These are phyloP conservation scores for Syngnathus rostellatus DNA, from an alignment of 2,797 vertebrate species.

Conservation along the genomic window DNA sequence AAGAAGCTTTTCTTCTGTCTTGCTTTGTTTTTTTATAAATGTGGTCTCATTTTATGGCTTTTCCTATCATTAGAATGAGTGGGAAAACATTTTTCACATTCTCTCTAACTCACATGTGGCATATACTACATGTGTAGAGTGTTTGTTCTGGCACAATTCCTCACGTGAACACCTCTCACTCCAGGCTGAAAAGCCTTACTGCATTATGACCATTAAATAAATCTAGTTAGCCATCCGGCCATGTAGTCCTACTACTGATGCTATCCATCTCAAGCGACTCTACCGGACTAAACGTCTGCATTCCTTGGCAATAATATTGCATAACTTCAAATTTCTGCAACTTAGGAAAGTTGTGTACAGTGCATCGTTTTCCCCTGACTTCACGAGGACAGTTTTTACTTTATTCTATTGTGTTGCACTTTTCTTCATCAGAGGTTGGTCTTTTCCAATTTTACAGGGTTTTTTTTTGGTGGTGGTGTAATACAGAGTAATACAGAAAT, in stretches of 20 bases:
- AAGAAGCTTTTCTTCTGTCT: constrained; percentile 13
- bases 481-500: constrained; percentile 2
- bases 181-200: background rate
- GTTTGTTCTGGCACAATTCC: background rate
- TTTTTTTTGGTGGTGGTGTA: background rate
- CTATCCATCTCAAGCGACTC: no score
- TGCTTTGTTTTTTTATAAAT: background rate
- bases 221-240: background rate
- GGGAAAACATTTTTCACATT: background rate
- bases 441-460: constrained; percentile 11
- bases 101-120: background rate
- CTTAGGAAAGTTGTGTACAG: no score
- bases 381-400: background rate
- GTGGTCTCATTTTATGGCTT: background rate
- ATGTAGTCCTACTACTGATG: background rate
- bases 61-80: background rate
- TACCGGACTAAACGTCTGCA: background rate
- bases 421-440: background rate
- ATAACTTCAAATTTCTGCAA: no score
- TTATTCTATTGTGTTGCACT: background rate
- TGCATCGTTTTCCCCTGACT: background rate
- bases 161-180: background rate
- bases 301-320: no score
- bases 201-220: background rate
- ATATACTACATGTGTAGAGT: background rate